These are phyloP conservation scores for Dromius quadrimaculatus DNA, from an alignment of 2,888 invertebrate species.

Conservation along the genomic window DNA sequence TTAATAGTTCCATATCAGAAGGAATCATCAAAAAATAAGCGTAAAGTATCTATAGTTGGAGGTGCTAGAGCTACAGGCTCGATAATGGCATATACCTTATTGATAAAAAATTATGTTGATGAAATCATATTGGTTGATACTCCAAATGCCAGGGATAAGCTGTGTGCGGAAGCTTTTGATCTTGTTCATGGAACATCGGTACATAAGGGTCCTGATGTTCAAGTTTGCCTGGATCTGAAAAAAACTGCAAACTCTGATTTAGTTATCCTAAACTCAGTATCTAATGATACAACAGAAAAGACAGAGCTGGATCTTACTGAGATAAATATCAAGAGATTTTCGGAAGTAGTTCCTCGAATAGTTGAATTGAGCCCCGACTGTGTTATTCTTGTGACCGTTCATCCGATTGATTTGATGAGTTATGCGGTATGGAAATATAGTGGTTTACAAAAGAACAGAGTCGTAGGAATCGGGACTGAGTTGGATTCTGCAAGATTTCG, in stretches of 20 bases:
- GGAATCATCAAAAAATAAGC: slow-evolving; percentile 6
- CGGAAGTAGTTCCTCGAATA: slow-evolving; percentile 70
- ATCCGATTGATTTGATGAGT: slow-evolving; percentile 74
- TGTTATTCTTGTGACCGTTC: slow-evolving; percentile 71
- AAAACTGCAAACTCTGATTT: slow-evolving; percentile 84
- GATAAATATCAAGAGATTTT: slow-evolving; percentile 69
- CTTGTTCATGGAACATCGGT: slow-evolving; percentile 90
- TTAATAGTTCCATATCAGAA: slow-evolving; percentile 9
- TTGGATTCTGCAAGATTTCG: slow-evolving; percentile 75
- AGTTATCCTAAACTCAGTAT: slow-evolving; percentile 87
- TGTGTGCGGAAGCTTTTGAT: slow-evolving; percentile 92
- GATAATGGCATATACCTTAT: background rate
- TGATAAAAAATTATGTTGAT: slow-evolving; percentile 5
- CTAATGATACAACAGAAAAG: slow-evolving; percentile 90
- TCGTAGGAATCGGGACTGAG: slow-evolving; percentile 72
- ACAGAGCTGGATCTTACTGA: slow-evolving; percentile 87
- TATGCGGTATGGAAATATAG: slow-evolving; percentile 78
- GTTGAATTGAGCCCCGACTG: slow-evolving; percentile 72
- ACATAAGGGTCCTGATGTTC: slow-evolving; percentile 82
- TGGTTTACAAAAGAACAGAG: slow-evolving; percentile 71
- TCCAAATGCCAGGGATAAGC: slow-evolving; percentile 69
- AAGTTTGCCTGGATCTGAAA: slow-evolving; percentile 80
- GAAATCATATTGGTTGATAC: slow-evolving; percentile 25
- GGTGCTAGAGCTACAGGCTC: background rate
- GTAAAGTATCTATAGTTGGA: slow-evolving; percentile 36